Conservation (phyloP, 1,140 invertebrate genomes). For the Drosophila oshimai region DNA sequence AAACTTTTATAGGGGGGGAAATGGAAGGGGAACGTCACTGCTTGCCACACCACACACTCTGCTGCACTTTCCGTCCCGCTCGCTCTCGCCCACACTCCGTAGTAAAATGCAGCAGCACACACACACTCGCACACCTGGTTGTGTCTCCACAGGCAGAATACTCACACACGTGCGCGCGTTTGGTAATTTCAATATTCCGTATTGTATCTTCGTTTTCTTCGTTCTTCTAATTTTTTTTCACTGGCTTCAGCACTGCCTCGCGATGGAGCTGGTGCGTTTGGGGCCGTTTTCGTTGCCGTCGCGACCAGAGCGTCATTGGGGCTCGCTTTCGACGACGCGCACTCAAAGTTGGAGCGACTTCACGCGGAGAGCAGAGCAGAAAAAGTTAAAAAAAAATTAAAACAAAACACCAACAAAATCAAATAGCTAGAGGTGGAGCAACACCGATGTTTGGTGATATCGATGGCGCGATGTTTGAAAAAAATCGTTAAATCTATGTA, state of each 20-base stretch:
- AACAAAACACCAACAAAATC: background rate
- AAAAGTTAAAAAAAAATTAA: conserved; percentile 14
- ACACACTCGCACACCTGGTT: conserved; percentile 2
- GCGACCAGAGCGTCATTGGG: conserved; percentile 14
- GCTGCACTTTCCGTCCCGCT: conserved; percentile 36
- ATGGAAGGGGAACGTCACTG: conserved; percentile 22
- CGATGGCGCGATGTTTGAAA: no score
- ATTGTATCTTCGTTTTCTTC: conserved; percentile 26
- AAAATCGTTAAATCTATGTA: no score
- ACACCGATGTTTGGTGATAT: no score
- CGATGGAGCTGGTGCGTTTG: conserved; percentile 4
- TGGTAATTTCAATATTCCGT: conserved; percentile 43
- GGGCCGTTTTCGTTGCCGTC: conserved; percentile 5
- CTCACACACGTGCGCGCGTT: conserved; percentile 39
- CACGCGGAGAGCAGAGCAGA: conserved; percentile 16
- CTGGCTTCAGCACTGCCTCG: conserved; percentile 10
- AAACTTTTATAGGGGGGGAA: no score
- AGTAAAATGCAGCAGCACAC: conserved; percentile 57
- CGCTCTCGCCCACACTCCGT: conserved; percentile 54
- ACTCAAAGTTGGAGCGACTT: conserved; percentile 51
- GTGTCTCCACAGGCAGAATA: conserved; percentile 7
- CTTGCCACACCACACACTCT: conserved; percentile 61
- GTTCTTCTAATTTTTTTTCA: conserved; percentile 46
- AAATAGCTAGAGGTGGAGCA: background rate
- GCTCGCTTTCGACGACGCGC: conserved; percentile 24